Conservation (phyloP, 2,113 vertebrate genomes). For the Heliornis fulica region DNA sequence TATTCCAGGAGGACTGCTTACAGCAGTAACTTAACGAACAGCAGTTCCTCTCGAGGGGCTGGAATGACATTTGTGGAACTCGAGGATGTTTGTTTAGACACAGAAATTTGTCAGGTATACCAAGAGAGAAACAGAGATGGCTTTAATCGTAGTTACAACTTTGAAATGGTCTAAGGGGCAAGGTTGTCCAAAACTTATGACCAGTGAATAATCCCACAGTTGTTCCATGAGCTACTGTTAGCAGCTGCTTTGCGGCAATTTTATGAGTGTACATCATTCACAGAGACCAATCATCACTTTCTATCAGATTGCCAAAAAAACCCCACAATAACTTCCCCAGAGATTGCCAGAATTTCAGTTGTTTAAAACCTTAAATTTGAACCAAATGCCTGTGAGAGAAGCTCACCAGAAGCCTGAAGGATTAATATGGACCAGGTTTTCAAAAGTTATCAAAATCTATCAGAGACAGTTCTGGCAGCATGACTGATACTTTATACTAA, state of each 20-base stretch:
- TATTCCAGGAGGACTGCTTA: neutral
- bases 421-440: neutral
- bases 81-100: neutral
- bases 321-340: neutral
- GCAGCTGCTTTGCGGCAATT: neutral
- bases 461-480: neutral
- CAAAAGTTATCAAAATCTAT: neutral
- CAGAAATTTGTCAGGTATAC: neutral
- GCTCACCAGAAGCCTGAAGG: neutral
- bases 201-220: neutral
- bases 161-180: neutral
- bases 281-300: neutral
- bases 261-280: neutral
- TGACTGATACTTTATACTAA: neutral
- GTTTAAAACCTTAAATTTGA: neutral
- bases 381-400: neutral
- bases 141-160: neutral
- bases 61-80: neutral
- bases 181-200: fast-evolving
- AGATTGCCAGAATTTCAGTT: neutral
- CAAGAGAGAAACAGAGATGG: neutral
- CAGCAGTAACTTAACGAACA: neutral
- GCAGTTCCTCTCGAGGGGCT: neutral
- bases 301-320: neutral
- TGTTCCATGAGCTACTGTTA: neutral